Percentiles rank a stretch among this genome's conserved stretches.
Conservation (phyloP, 1,140 invertebrate species). For the Hestina assimilis region DNA sequence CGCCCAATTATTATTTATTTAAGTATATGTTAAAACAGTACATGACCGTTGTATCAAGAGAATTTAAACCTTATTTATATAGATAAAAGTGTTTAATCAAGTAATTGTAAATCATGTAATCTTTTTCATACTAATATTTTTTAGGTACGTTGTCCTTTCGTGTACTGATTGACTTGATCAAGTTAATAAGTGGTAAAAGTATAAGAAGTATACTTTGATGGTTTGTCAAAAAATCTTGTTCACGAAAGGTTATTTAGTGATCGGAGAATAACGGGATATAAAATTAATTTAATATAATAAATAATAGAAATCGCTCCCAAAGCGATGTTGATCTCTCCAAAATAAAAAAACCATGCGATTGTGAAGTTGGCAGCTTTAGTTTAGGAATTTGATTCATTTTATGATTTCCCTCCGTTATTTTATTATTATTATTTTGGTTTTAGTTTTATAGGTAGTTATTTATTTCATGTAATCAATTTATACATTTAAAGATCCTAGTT, state of each 20-base stretch:
- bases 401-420: constrained; percentile 58
- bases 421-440: constrained; percentile 36
- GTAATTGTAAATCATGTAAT: background rate
- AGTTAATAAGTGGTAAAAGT: too few relatives aligned
- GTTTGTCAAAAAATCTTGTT: background rate
- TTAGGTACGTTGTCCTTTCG: background rate
- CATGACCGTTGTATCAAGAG: background rate
- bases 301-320: background rate
- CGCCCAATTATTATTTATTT: background rate
- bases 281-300: background rate
- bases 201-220: background rate
- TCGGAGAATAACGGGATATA: background rate
- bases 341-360: background rate
- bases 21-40: background rate
- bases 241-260: background rate
- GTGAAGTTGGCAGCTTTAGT: constrained; percentile 19
- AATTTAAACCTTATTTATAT: background rate
- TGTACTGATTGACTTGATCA: background rate
- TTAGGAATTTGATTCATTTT: constrained; percentile 15
- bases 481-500: constrained; percentile 21
- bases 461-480: constrained; percentile 40
- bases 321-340: constrained; percentile 21
- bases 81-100: background rate
- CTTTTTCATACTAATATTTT: background rate
- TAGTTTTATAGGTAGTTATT: constrained; percentile 60